Base-by-base conservation (phyloP, 2,888 invertebrate species). In the Apotomis betuletana region DNA sequence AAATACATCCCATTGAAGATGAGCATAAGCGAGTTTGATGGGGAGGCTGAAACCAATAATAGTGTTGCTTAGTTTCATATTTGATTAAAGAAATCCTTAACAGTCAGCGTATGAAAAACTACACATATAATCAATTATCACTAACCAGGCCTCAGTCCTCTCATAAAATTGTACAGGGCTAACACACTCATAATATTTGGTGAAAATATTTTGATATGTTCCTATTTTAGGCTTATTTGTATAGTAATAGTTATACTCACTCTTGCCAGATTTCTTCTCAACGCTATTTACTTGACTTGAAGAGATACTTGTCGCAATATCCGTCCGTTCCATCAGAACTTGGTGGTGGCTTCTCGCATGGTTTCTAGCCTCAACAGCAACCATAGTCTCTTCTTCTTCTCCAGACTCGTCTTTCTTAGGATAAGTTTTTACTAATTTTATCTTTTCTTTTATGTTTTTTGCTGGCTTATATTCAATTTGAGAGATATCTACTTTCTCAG, bases 1-100 rank as follows among this genome's bases (percentile, higher is more conserved):
- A 96, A 97, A 85, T 96, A 96, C 80, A 97, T 91, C 0, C 96
- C 96, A 79, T 97, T 97, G 78, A 96, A 96, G 62, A 97, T 90
- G 49, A 97, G 87, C 90, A 97, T 94, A 78, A 95, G 90, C 0
- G 96, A 95, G 55, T 94, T 94, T 0, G 93, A 84, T 61, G 85
- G 84, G 55, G 90, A 83, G 13, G 87, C 89, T 91, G 80, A 10
- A 88, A 84, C 9, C 13, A 44, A 74, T 77, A 62, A 27, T 27
- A 41, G 41, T 41, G 1, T 41, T 41, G 41, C 3, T 41, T 41
- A 41, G 6, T 41, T 41, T 6, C 41, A 41, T 9, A 10, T 10
- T 27, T 55, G 5, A 2, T 5, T 60, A 9, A 44, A n/a, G 44
- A 13, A 41, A 2, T 27, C 27, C 27, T 27, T 27, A 27, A 27